phyloP scores from a whole-genome alignment of 2,113 vertebrate genomes.

The Prochilodus magdalenae region DNA sequence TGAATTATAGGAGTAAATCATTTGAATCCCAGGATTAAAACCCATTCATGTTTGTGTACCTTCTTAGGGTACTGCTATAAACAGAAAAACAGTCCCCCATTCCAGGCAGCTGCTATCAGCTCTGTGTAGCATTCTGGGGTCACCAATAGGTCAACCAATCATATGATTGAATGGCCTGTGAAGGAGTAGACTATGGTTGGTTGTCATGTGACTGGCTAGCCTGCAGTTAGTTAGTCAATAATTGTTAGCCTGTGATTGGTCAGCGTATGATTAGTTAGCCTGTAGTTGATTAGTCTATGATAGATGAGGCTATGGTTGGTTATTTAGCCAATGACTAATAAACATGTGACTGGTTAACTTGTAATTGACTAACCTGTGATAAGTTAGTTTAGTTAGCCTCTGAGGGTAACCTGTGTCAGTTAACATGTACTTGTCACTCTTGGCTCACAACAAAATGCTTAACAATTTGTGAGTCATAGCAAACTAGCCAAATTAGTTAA shows the following conservation, averaged over 20 bases:
- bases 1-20: neutral
- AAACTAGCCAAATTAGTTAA: too few relatives aligned
- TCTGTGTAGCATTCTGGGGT: neutral
- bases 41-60: neutral
- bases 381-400: too few relatives aligned
- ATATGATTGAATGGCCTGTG: neutral
- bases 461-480: too few relatives aligned
- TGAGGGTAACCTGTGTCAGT: too few relatives aligned
- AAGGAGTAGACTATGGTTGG: neutral
- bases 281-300: neutral
- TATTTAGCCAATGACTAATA: neutral
- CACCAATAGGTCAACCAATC: too few relatives aligned
- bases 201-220: neutral
- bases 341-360: too few relatives aligned
- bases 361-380: too few relatives aligned
- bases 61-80: neutral
- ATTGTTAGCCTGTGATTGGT: neutral
- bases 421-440: too few relatives aligned
- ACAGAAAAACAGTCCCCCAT: neutral
- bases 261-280: neutral
- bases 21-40: neutral
- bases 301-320: neutral
- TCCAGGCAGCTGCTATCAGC: neutral
- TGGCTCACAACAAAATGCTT: too few relatives aligned
- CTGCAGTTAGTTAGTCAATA: neutral